A percentile compares a stretch with the other conserved stretches of the same genome.
These are phyloP conservation scores for Odontophorus gujanensis DNA, from an alignment of 2,113 vertebrate species.

Conservation along the genomic window DNA sequence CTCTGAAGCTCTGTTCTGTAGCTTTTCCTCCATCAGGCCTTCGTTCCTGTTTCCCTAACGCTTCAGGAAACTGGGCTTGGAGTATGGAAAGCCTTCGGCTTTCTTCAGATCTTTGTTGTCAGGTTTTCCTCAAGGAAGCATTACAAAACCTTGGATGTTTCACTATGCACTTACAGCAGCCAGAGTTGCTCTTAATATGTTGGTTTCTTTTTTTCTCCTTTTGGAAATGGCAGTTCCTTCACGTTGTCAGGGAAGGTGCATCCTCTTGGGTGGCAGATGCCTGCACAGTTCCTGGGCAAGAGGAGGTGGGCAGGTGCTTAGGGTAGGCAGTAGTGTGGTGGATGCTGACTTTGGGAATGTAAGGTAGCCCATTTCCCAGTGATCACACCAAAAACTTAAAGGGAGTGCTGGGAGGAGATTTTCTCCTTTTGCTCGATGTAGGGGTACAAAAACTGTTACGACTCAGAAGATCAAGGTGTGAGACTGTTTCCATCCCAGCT, in stretches of 20 bases:
- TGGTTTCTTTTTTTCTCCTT: background rate
- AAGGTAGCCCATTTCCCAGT: background rate
- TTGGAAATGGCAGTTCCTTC: background rate
- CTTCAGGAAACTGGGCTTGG: background rate
- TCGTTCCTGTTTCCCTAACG: background rate
- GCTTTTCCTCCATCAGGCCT: background rate
- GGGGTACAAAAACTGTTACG: background rate
- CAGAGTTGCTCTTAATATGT: background rate
- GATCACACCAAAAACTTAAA: background rate
- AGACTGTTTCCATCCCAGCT: background rate
- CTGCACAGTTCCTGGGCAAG: background rate
- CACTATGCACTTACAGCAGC: fast-evolving
- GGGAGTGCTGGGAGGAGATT: fast-evolving
- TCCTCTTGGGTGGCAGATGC: background rate
- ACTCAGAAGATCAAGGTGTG: background rate
- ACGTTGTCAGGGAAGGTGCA: background rate
- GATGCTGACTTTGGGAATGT: background rate
- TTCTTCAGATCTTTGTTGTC: background rate
- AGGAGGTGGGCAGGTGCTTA: background rate
- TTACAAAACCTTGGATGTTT: background rate
- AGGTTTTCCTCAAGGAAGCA: background rate
- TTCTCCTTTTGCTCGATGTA: background rate
- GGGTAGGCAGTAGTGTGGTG: background rate
- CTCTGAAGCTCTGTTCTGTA: background rate
- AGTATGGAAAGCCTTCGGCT: background rate